Evolutionary conservation across 2,888 invertebrate genomes (phyloP).

Genomic region (Lasioglossum lativentre): DNA sequence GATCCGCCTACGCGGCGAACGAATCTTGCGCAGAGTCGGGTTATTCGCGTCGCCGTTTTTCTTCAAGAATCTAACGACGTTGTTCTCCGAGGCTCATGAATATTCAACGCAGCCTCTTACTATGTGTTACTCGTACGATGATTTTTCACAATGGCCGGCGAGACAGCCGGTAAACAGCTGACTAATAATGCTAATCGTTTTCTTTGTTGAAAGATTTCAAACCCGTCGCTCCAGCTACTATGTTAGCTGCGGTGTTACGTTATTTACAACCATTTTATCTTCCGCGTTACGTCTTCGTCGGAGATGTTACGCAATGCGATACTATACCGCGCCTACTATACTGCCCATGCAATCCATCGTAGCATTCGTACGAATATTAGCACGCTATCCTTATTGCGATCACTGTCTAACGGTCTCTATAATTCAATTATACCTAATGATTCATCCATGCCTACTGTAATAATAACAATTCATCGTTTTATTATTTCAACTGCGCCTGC

Average conservation of each 20-base stretch:
- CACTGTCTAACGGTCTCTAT: neutral
- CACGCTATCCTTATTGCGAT: neutral
- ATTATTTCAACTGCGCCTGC: neutral
- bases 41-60: conserved; percentile 25
- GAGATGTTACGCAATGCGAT: neutral
- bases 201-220: neutral
- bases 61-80: neutral
- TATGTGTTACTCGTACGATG: neutral
- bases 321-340: neutral
- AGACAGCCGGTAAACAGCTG: neutral
- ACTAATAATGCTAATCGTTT: neutral
- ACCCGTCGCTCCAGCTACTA: neutral
- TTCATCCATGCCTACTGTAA: neutral
- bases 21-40: conserved; percentile 42
- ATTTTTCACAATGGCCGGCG: neutral
- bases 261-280: conserved; percentile 6
- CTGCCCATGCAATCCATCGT: neutral
- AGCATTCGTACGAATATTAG: neutral
- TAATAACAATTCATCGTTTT: neutral
- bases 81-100: conserved; percentile 34
- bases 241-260: neutral
- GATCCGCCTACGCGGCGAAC: conserved; percentile 51
- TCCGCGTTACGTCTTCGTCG: neutral
- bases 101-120: conserved; percentile 15
- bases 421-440: neutral